Conservation (phyloP, 2,113 vertebrate species). For the Actinemys pallida region DNA sequence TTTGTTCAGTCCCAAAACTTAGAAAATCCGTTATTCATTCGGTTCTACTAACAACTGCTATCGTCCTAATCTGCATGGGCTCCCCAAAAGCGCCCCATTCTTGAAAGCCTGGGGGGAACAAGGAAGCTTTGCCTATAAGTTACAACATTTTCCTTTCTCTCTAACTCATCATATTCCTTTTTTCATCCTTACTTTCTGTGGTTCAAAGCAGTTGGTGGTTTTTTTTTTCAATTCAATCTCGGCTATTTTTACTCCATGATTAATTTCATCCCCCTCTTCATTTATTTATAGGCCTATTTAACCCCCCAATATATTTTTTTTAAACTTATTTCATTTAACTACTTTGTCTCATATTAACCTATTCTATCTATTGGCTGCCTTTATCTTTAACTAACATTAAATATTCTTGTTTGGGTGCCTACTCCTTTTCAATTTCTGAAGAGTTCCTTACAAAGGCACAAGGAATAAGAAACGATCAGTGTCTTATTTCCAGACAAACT, state of each 20-base stretch:
- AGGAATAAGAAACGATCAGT: no score
- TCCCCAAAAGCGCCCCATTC: background rate
- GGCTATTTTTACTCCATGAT: no score
- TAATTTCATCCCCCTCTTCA: background rate
- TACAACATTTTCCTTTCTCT: background rate
- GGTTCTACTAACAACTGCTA: accelerated
- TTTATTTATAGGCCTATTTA: background rate
- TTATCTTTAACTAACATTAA: background rate
- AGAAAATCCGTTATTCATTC: no score
- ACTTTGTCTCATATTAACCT: background rate
- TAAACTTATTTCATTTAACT: background rate
- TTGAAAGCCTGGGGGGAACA: background rate
- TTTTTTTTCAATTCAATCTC: background rate
- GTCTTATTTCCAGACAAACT: background rate
- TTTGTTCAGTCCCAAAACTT: no score
- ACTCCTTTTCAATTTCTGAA: background rate
- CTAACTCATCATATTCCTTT: background rate
- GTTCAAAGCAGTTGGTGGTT: background rate
- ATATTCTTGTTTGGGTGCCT: background rate
- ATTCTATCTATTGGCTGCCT: background rate
- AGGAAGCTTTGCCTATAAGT: background rate
- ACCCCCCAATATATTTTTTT: background rate
- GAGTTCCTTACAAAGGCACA: background rate
- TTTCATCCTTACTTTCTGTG: background rate
- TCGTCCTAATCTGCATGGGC: background rate